A percentile compares a stretch with the other conserved stretches of the same genome.
Evolutionary conservation across 2,888 invertebrate genomes (phyloP).

Genomic region (Eugnorisma glareosa): DNA sequence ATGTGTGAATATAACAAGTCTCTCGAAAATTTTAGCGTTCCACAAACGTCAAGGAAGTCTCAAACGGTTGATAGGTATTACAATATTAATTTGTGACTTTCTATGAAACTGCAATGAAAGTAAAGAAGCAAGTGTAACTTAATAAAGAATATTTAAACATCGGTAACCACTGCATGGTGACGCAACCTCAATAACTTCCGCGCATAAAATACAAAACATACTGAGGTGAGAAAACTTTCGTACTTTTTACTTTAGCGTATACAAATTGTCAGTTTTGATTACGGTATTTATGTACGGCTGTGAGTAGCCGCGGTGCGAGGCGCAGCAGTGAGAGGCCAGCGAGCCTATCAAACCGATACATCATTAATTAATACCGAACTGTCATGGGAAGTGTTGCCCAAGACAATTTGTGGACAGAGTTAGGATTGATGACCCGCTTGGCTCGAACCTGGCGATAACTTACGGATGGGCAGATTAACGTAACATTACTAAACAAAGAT

Average conservation of each 20-base stretch:
- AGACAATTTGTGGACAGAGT: constrained; percentile 72
- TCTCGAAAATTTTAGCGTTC: constrained; percentile 19
- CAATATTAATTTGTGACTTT: constrained; percentile 33
- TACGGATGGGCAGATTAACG: constrained; percentile 52
- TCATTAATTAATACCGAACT: constrained; percentile 81
- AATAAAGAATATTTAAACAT: constrained; percentile 42
- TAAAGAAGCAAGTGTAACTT: constrained; percentile 40
- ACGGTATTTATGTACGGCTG: constrained; percentile 65
- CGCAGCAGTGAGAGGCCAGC: constrained; percentile 62
- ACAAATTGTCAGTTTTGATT: constrained; percentile 68
- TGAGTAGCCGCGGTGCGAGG: constrained; percentile 36
- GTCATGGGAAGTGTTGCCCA: constrained; percentile 78
- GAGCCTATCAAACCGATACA: constrained; percentile 74
- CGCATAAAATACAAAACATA: constrained; percentile 55
- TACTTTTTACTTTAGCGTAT: constrained; percentile 60
- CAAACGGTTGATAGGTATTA: constrained; percentile 31
- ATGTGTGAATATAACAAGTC: constrained; percentile 18
- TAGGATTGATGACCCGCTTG: constrained; percentile 64
- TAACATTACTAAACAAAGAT: constrained; percentile 49
- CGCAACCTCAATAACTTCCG: constrained; percentile 63
- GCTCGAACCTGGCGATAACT: constrained; percentile 35
- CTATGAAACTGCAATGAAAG: constrained; percentile 36
- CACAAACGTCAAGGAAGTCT: constrained; percentile 43
- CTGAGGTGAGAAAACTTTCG: constrained; percentile 63
- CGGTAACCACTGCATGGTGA: constrained; percentile 42